These are phyloP conservation scores for Salarias fasciatus DNA, from an alignment of 2,797 vertebrate genomes.

Conservation along the genomic window DNA sequence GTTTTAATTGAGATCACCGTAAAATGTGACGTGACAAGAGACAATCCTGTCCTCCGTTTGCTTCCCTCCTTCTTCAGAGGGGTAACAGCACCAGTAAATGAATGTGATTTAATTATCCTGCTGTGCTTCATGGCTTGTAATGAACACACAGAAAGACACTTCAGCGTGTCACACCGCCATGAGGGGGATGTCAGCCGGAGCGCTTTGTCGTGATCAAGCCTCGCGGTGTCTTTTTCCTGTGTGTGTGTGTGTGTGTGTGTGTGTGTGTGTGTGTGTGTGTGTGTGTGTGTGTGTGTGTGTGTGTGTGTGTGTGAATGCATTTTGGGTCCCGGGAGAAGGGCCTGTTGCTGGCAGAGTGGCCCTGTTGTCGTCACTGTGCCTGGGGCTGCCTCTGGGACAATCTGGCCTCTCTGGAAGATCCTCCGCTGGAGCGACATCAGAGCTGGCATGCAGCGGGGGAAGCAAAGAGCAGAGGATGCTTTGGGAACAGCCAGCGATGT, in stretches of 20 bases:
- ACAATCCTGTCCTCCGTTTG: neutral
- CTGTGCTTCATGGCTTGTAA: conserved; percentile 22
- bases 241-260: neutral
- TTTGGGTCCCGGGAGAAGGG: conserved; percentile 22
- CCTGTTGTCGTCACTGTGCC: conserved; percentile 53
- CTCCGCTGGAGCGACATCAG: conserved; percentile 62
- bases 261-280: neutral
- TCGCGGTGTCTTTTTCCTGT: conserved; percentile 28
- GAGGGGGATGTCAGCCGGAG: conserved; percentile 27
- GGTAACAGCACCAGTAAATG: neutral
- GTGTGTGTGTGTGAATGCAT: neutral
- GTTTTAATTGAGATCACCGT: neutral
- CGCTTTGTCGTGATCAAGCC: conserved; percentile 21
- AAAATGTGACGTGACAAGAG: neutral
- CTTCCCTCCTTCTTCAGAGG: neutral
- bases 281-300: neutral
- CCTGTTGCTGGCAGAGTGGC: conserved; percentile 40
- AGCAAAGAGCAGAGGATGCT: conserved; percentile 28
- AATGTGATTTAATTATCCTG: conserved; percentile 33
- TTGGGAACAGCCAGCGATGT: conserved; percentile 30
- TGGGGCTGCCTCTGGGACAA: conserved; percentile 61
- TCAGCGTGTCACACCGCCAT: conserved; percentile 30
- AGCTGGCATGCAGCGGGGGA: conserved; percentile 34
- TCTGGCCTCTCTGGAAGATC: conserved; percentile 56
- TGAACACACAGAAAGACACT: conserved; percentile 34